Evolutionary conservation across 2,797 vertebrate genomes (phyloP).

Genomic region (Sebastes cheni): DNA sequence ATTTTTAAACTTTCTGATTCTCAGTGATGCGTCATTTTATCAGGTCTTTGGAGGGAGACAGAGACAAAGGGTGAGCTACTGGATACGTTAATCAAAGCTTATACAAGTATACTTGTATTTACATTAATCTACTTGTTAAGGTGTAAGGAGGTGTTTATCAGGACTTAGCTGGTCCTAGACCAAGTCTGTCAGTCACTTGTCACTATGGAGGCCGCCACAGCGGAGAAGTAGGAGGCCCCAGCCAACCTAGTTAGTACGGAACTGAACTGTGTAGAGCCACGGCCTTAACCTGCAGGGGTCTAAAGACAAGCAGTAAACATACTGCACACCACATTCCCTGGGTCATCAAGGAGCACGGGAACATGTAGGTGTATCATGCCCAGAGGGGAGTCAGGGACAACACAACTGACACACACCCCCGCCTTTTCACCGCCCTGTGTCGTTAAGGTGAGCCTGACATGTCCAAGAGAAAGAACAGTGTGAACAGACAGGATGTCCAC

Average conservation of each 20-base stretch:
- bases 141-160: not conserved
- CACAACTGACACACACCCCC: not conserved
- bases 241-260: not conserved
- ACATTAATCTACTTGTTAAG: not conserved
- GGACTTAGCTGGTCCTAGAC: not conserved
- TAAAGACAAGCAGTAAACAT: not conserved
- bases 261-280: not conserved
- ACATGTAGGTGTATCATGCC: not conserved
- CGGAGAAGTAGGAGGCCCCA: not conserved
- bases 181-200: not conserved
- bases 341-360: not conserved
- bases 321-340: not conserved
- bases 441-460: no score
- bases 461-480: not conserved
- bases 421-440: not conserved
- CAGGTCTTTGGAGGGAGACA: not conserved
- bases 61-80: not conserved
- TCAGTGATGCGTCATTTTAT: not conserved
- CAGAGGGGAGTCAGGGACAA: not conserved
- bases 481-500: not conserved
- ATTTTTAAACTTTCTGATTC: constrained; percentile 1
- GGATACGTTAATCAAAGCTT: not conserved
- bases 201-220: not conserved
- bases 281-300: not conserved
- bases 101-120: not conserved